Evolutionary conservation across 1,140 invertebrate genomes (phyloP).

Genomic region (Agraylea sexmaculata): DNA sequence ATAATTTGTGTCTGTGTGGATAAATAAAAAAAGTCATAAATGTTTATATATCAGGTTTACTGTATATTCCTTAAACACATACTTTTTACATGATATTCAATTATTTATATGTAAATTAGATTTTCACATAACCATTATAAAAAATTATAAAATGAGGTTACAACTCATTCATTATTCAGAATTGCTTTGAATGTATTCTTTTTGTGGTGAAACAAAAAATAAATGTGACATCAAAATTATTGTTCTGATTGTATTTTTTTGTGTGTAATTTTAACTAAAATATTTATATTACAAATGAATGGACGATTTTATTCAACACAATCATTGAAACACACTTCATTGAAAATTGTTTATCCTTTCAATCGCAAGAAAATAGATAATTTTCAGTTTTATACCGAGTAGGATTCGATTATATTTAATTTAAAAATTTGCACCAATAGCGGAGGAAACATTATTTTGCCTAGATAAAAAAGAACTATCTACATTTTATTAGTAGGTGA

Average conservation of each 20-base stretch:
- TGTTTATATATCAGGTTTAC: conserved; percentile 15
- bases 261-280: neutral
- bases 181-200: neutral
- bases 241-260: neutral
- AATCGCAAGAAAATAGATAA: too few relatives aligned
- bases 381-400: neutral
- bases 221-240: neutral
- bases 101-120: conserved; percentile 20
- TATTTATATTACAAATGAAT: conserved; percentile 1
- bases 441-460: neutral
- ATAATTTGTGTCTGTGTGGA: too few relatives aligned
- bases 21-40: conserved; percentile 10
- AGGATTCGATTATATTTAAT: neutral
- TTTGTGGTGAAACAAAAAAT: neutral
- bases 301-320: neutral
- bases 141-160: neutral
- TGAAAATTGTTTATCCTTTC: too few relatives aligned
- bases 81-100: conserved; percentile 21
- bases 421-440: neutral
- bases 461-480: neutral
- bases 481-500: neutral
- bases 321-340: neutral
- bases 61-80: conserved; percentile 20
- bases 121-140: conserved; percentile 17
- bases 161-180: conserved; percentile 1